phyloP scores from a whole-genome alignment of 1,140 invertebrate species.

The Mercenaria mercenaria region DNA sequence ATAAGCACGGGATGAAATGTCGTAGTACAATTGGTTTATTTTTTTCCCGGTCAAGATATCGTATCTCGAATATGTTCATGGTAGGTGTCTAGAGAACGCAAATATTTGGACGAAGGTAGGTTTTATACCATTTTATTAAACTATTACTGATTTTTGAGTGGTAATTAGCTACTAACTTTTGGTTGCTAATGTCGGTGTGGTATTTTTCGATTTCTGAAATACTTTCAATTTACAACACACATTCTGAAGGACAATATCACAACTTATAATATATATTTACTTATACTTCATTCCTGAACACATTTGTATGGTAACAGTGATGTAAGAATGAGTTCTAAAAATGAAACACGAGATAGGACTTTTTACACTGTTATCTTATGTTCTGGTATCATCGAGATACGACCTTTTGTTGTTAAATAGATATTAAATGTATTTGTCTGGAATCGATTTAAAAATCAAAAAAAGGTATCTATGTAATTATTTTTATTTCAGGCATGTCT shows the following conservation, averaged over 20 bases:
- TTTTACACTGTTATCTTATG: not conserved
- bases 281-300: not conserved
- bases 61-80: too few relatives aligned
- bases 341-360: not conserved
- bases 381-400: not conserved
- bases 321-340: not conserved
- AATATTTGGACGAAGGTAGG: not conserved
- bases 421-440: not conserved
- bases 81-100: not conserved
- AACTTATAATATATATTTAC: not conserved
- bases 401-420: not conserved
- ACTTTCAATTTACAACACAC: not conserved
- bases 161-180: not conserved
- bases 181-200: not conserved
- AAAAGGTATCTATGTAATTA: not conserved
- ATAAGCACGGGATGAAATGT: not conserved
- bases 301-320: not conserved
- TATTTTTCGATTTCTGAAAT: constrained; percentile 1
- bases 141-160: not conserved
- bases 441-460: not conserved
- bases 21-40: not conserved
- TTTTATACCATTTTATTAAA: not conserved
- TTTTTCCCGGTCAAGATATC: constrained; percentile 13
- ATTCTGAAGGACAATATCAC: not conserved
- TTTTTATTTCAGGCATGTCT: not conserved